These are phyloP conservation scores for Hemicentrotus pulcherrimus DNA, from an alignment of 35 echinoderm and acorn worm genomes.

Conservation along the genomic window DNA sequence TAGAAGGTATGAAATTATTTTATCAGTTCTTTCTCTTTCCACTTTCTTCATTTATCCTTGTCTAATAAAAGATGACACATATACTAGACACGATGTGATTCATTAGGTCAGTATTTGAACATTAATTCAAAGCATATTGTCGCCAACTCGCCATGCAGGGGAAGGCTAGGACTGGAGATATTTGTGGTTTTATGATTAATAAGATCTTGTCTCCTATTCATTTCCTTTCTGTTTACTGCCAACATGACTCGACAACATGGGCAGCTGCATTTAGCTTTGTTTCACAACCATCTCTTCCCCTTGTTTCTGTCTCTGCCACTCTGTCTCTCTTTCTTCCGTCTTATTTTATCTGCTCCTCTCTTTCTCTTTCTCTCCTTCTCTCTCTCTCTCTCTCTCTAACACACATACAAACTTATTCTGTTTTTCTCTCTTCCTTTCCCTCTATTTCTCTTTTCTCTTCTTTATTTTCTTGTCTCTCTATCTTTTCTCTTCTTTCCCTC, in stretches of 20 bases:
- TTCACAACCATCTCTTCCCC: too few species aligned
- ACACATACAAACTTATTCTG: not conserved
- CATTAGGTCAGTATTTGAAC: not conserved
- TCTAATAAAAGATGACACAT: not conserved
- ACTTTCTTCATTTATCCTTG: not conserved
- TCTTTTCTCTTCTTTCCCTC: too few species aligned
- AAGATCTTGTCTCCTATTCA: not conserved
- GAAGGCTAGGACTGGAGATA: not conserved
- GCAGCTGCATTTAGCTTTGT: not conserved
- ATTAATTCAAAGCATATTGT: not conserved
- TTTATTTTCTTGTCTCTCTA: too few species aligned
- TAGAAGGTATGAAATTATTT: too few species aligned
- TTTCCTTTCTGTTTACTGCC: not conserved
- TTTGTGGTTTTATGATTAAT: conserved; percentile 19
- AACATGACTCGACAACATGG: not conserved
- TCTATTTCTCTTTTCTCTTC: not conserved
- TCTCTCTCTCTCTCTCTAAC: not conserved
- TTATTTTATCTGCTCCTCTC: too few species aligned
- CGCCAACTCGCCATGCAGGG: not conserved
- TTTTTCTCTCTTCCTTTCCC: not conserved
- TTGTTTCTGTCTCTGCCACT: not conserved
- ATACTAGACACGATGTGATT: not conserved
- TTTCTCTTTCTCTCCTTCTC: not conserved
- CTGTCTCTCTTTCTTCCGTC: not conserved
- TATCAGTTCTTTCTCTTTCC: not conserved